These are phyloP conservation scores for Morpho helenor DNA, from an alignment of 2,888 invertebrate species.

Conservation along the genomic window DNA sequence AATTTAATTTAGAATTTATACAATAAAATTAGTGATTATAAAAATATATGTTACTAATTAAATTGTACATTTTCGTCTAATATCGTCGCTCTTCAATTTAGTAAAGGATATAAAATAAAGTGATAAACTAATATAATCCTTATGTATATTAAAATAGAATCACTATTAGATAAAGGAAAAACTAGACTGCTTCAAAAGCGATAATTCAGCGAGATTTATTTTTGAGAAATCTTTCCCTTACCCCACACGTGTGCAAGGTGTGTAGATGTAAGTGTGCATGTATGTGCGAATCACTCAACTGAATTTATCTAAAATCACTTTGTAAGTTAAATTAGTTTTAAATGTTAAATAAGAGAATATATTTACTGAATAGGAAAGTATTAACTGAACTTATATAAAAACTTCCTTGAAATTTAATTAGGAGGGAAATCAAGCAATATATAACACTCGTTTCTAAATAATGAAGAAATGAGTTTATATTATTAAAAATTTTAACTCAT, in stretches of 20 bases:
- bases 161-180: slow-evolving; percentile 16
- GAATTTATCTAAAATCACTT: slow-evolving; percentile 29
- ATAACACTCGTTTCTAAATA: no score
- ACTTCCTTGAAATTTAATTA: slow-evolving; percentile 28
- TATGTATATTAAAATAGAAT: slow-evolving; percentile 15
- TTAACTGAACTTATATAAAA: slow-evolving; percentile 16
- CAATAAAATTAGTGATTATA: no score
- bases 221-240: slow-evolving; percentile 53
- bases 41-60: no score
- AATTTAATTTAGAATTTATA: no score
- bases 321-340: slow-evolving; percentile 33
- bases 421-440: slow-evolving; percentile 8
- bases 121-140: slow-evolving; percentile 14
- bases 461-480: no score
- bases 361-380: slow-evolving; percentile 21
- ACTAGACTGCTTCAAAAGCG: slow-evolving; percentile 48
- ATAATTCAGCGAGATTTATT: slow-evolving; percentile 32
- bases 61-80: no score
- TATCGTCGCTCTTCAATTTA: neutral
- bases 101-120: slow-evolving; percentile 6
- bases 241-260: slow-evolving; percentile 56
- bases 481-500: no score
- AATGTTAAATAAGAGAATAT: slow-evolving; percentile 21
- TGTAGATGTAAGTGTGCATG: slow-evolving; percentile 28
- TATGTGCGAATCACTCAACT: slow-evolving; percentile 19